These are phyloP conservation scores for Archilochus colubris DNA, from an alignment of 2,113 vertebrate species.

Conservation along the genomic window DNA sequence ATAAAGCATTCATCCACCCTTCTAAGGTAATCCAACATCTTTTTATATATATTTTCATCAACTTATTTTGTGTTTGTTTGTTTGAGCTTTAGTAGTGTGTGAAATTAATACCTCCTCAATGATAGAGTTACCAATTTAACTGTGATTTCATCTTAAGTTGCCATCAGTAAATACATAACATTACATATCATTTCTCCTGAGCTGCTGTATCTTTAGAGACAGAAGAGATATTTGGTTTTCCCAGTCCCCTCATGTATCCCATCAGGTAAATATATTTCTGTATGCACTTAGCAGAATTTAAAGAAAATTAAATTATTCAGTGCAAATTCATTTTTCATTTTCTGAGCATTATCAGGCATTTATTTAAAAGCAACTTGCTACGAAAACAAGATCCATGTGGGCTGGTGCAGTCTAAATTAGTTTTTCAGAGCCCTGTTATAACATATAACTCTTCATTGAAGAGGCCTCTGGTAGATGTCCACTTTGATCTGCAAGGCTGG, in stretches of 20 bases:
- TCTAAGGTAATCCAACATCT: neutral
- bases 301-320: neutral
- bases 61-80: no score
- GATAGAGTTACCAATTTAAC: neutral
- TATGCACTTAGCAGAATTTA: neutral
- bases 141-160: neutral
- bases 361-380: slow-evolving; percentile 40
- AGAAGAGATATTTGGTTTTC: neutral
- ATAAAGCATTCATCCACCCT: neutral
- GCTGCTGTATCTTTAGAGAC: neutral
- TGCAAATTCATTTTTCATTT: slow-evolving; percentile 35
- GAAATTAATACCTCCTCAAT: neutral
- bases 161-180: neutral
- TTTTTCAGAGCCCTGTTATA: slow-evolving; percentile 23
- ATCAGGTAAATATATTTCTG: neutral
- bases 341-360: slow-evolving; percentile 1
- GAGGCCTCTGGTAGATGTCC: slow-evolving; percentile 39
- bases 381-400: slow-evolving; percentile 39
- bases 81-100: neutral
- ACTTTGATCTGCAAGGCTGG: slow-evolving; percentile 44
- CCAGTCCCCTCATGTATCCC: neutral
- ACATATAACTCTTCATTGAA: neutral
- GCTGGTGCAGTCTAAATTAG: slow-evolving; percentile 22
- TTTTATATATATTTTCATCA: neutral
- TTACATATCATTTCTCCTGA: neutral